Conservation (phyloP, 2,888 invertebrate species). For the Calameuta pallipes region DNA sequence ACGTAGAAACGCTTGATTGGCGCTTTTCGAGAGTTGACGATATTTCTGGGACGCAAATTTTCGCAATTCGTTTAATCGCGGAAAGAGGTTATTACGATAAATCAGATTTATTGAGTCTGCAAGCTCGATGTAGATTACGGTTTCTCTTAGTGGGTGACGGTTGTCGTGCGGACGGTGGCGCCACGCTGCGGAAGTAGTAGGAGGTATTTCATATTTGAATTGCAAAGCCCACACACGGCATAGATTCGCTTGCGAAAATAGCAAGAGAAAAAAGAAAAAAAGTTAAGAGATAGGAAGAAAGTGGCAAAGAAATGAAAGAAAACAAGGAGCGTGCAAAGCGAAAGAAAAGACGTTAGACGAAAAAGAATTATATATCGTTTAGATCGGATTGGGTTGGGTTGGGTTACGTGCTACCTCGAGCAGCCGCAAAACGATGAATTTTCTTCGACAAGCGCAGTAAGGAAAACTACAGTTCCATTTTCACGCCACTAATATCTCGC, state of each 20-base stretch:
- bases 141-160: neutral
- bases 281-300: constrained; percentile 12
- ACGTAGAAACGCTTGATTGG: neutral
- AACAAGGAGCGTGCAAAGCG: neutral
- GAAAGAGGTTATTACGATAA: constrained; percentile 50
- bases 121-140: neutral
- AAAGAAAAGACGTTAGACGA: neutral
- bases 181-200: constrained; percentile 1
- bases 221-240: constrained; percentile 34
- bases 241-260: neutral
- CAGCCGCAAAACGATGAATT: neutral
- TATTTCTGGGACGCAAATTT: neutral
- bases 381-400: neutral
- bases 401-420: neutral
- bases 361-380: neutral
- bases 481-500: neutral
- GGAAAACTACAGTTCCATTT: neutral
- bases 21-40: neutral
- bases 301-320: neutral
- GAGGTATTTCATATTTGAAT: constrained; percentile 40
- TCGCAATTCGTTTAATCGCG: constrained; percentile 10
- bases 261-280: neutral
- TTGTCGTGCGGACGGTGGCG: neutral
- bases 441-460: neutral
- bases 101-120: constrained; percentile 46